Evolutionary conservation across 2,888 invertebrate species (phyloP), one percentile per base, ranked within the genome.

Genomic region (Gisinianus flammeolus): DNA sequence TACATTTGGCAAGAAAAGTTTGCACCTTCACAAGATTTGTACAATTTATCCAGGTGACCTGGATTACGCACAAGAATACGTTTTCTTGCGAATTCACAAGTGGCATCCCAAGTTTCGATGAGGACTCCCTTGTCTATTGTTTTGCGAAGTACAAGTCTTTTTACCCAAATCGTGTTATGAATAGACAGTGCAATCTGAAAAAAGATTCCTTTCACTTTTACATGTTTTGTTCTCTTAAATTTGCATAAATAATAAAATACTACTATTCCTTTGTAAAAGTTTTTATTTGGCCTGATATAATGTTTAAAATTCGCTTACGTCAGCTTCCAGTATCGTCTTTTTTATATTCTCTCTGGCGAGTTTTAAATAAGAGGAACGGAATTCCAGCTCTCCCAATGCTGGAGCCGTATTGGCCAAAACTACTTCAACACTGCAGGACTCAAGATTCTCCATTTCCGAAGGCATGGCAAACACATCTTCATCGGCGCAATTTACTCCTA

Each of bases 141-240:
- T 24, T 71, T 71, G 0, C 71, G 24, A 31, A 71, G 44, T 2
- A 71, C 77, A 5, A 77, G 56, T 28, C 77, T 3, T 22, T 58
- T 58, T 0, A 77, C 77, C 77, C 77, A 77, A 66, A 77, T 66
- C 0, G 71, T 71, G 30, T 71, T 71, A 12, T 33, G 54, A 64
- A 71, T 71, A 0, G 77, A 64, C 16, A 77, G 31, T 22, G 70
- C 58, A 28, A 77, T 77, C 77, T 77, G 19, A 8, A 28, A 26
- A 31, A 35, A 35, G 10, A 58, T 33, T 31, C 3, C 6, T 54
- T 22, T 2, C 26, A 31, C 44, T 28, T 0, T 33, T 33, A 28
- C 33, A 56, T 26, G 22, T n/a, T n/a, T n/a, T n/a, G n/a, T n/a
- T n/a, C n/a, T n/a, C n/a, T n/a, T n/a, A n/a, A n/a, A n/a, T n/a